phyloP scores from a whole-genome alignment of 2,888 invertebrate species.

The Drosophila mimetica region DNA sequence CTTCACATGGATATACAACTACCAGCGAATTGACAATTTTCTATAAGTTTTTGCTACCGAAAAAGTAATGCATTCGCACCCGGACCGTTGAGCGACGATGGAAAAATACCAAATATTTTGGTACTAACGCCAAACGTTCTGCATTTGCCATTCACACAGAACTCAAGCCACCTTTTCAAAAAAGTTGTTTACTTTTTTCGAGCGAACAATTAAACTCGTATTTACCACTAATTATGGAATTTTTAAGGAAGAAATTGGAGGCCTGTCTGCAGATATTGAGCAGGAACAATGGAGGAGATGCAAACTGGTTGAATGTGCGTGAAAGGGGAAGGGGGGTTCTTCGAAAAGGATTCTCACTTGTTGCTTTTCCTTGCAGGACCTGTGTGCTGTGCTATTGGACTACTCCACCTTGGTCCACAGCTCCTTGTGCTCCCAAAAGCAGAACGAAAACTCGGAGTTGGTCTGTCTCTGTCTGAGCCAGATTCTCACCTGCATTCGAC shows the following conservation, averaged over 20 bases:
- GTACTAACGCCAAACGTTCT: background rate
- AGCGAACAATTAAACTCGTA: background rate
- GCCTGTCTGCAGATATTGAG: conserved; percentile 44
- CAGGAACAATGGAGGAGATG: conserved; percentile 37
- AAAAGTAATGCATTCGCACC: conserved; percentile 42
- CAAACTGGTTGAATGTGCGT: conserved; percentile 78
- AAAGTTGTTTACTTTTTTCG: conserved; percentile 30
- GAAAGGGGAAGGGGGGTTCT: background rate
- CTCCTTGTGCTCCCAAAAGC: conserved; percentile 47
- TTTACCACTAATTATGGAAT: conserved; percentile 41
- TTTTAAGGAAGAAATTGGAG: conserved; percentile 46
- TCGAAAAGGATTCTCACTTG: conserved; percentile 4
- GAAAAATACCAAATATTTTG: background rate
- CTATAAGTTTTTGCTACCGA: conserved; percentile 65
- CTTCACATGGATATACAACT: conserved; percentile 40
- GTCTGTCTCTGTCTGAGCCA: conserved; percentile 81
- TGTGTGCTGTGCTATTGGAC: conserved; percentile 79
- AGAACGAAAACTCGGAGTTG: conserved; percentile 59
- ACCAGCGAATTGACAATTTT: conserved; percentile 39
- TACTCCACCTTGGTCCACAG: conserved; percentile 75
- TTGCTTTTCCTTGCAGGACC: conserved; percentile 58
- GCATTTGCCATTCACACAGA: conserved; percentile 11
- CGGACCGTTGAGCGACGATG: background rate
- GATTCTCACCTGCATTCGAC: conserved; percentile 79
- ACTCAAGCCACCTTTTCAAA: conserved; percentile 32